A percentile compares a stretch with the other conserved stretches of the same genome.
Evolutionary conservation across 92 coral and sea anemone species (phyloP).

Genomic region (Hydrozoanthus gracilis): DNA sequence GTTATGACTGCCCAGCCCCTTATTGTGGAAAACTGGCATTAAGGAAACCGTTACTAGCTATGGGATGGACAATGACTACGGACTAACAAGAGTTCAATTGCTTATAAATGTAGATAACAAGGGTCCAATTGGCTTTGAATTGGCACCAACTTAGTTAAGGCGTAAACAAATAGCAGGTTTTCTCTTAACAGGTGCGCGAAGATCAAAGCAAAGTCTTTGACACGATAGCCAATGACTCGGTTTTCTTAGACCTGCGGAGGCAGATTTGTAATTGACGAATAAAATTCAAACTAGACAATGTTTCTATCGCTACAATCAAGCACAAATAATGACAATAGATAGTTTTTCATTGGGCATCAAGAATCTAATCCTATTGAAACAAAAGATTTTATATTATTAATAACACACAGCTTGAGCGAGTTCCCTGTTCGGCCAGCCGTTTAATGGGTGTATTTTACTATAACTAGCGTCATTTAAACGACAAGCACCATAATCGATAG

Average conservation of each 20-base stretch:
- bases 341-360: no score
- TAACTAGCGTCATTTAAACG: background rate
- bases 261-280: background rate
- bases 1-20: no score
- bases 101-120: background rate
- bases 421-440: constrained; percentile 31
- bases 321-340: no score
- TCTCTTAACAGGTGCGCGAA: background rate
- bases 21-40: no score
- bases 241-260: no score
- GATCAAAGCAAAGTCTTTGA: background rate
- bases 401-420: constrained; percentile 8
- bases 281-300: background rate
- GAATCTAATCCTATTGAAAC: background rate
- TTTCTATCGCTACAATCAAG: background rate
- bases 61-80: no score
- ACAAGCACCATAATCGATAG: background rate
- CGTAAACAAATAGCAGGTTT: constrained; percentile 35
- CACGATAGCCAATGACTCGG: background rate
- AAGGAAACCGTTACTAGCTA: no score
- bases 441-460: constrained; percentile 10
- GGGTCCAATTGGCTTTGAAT: constrained; percentile 7
- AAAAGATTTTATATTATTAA: background rate
- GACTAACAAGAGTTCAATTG: no score
- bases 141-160: constrained; percentile 9